Percentiles rank a stretch among this genome's conserved stretches.
Evolutionary conservation across 2,113 vertebrate genomes (phyloP).

Genomic region (Cyrtonyx montezumae): DNA sequence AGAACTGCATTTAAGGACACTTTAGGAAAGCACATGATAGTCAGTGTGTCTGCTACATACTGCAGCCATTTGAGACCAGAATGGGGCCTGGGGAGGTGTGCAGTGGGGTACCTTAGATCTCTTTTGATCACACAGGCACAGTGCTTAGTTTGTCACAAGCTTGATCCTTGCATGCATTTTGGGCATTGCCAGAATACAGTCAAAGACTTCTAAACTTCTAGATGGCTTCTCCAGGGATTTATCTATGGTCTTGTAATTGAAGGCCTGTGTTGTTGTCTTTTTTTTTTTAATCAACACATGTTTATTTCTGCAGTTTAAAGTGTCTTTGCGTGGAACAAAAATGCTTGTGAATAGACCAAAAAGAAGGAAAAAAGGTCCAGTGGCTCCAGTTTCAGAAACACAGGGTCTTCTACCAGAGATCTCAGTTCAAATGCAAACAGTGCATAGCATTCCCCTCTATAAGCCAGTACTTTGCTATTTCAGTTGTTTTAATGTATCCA

Average conservation of each 20-base stretch:
- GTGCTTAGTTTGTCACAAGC: neutral
- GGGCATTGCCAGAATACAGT: neutral
- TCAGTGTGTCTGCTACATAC: neutral
- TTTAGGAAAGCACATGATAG: neutral
- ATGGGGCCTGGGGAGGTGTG: neutral
- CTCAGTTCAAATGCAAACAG: neutral
- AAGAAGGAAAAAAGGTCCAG: neutral
- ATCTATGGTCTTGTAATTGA: neutral
- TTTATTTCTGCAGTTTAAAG: neutral
- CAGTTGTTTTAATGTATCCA: neutral
- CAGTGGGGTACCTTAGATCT: neutral
- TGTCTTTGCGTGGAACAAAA: neutral
- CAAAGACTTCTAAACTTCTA: neutral
- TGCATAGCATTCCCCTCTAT: neutral
- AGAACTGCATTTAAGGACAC: neutral
- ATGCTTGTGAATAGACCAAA: neutral
- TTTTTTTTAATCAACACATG: too few relatives aligned
- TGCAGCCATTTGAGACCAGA: neutral
- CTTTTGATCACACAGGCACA: neutral
- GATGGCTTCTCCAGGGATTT: neutral
- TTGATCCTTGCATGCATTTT: accelerated
- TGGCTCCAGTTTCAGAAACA: neutral
- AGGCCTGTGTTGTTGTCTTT: neutral
- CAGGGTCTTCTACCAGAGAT: neutral
- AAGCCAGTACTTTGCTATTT: neutral